phyloP scores from a whole-genome alignment of 1,140 invertebrate genomes.

The Metaphire vulgaris region DNA sequence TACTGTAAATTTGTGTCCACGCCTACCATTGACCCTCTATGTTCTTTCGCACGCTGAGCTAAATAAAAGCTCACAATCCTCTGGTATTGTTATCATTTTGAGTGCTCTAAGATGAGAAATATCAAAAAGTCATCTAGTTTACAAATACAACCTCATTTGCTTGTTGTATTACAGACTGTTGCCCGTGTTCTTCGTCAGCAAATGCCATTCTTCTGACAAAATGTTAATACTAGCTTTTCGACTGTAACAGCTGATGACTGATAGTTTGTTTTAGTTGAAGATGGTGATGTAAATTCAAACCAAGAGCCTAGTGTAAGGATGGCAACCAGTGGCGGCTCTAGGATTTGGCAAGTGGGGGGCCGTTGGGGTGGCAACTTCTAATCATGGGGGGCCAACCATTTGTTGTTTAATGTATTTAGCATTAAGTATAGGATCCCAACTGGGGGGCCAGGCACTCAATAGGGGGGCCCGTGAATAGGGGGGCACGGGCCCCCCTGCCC shows the following conservation, averaged over 20 bases:
- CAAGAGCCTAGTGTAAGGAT: constrained; percentile 4
- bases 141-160: constrained; percentile 6
- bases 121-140: constrained; percentile 7
- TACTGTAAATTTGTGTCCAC: constrained; percentile 6
- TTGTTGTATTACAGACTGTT: constrained; percentile 8
- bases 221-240: constrained; percentile 1
- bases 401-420: too few relatives aligned
- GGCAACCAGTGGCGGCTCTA: too few relatives aligned
- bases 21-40: constrained; percentile 3
- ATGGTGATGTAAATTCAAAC: background rate
- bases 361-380: too few relatives aligned
- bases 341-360: too few relatives aligned
- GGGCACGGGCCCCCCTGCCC: too few relatives aligned
- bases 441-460: too few relatives aligned
- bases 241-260: constrained; percentile 5
- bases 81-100: constrained; percentile 4
- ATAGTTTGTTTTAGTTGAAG: constrained; percentile 7
- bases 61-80: constrained; percentile 7
- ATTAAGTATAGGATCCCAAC: too few relatives aligned
- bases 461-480: too few relatives aligned
- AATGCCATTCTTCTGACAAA: background rate
- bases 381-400: too few relatives aligned
- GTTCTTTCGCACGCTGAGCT: constrained; percentile 12
- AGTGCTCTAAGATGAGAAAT: constrained; percentile 8
- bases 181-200: background rate